These are phyloP conservation scores for Tetropium fuscum DNA, from an alignment of 2,888 invertebrate genomes.

Conservation along the genomic window DNA sequence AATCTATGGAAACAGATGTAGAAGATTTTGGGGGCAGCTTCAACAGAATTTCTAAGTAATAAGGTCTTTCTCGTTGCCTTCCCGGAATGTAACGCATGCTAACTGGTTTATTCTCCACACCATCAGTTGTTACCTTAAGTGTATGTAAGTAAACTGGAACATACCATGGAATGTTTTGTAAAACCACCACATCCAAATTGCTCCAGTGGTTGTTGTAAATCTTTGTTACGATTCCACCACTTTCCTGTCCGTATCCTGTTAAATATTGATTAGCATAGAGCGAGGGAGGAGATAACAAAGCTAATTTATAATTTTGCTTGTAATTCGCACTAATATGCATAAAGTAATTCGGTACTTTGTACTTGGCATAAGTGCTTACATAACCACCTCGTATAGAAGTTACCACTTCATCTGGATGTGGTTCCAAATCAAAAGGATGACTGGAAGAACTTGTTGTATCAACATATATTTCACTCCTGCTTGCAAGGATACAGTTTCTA, in stretches of 20 bases:
- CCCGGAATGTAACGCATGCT: constrained; percentile 79
- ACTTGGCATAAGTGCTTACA: constrained; percentile 76
- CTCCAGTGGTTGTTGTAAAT: constrained; percentile 85
- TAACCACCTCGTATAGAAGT: constrained; percentile 78
- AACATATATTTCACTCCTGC: constrained; percentile 82
- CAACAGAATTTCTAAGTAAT: constrained; percentile 88
- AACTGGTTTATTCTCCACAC: constrained; percentile 71
- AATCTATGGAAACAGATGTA: constrained; percentile 86
- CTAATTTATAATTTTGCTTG: constrained; percentile 62
- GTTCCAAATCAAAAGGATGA: constrained; percentile 73
- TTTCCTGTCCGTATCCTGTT: constrained; percentile 92
- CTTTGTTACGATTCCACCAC: constrained; percentile 89
- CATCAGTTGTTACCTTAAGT: constrained; percentile 73
- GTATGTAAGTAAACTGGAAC: constrained; percentile 91
- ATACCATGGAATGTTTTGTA: constrained; percentile 92
- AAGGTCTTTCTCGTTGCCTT: constrained; percentile 83
- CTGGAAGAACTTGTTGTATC: constrained; percentile 78
- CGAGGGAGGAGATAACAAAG: constrained; percentile 74
- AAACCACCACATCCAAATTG: constrained; percentile 80
- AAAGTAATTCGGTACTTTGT: constrained; percentile 69
- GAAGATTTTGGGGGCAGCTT: constrained; percentile 83
- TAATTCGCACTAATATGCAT: constrained; percentile 74
- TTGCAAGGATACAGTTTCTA: constrained; percentile 85
- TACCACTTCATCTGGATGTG: constrained; percentile 71
- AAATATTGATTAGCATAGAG: constrained; percentile 83